Conservation (phyloP, 2,113 vertebrate species). For the Rutilus rutilus region DNA sequence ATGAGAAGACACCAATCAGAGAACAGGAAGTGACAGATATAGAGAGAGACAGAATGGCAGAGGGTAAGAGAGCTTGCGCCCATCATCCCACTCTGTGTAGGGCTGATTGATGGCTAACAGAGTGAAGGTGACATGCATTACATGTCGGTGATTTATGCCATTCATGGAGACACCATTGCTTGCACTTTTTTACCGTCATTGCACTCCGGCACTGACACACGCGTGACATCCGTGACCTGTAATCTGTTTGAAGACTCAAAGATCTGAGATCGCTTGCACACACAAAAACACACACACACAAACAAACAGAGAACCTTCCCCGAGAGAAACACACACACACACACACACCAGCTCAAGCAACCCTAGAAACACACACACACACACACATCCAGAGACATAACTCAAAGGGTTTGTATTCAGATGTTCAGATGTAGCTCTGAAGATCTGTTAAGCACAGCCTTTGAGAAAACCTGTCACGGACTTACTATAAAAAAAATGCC, state of each 20-base stretch:
- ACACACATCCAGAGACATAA: background rate
- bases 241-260: slow-evolving; percentile 73
- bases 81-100: slow-evolving; percentile 38
- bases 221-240: slow-evolving; percentile 68
- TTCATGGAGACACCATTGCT: slow-evolving; percentile 46
- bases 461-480: slow-evolving; percentile 21
- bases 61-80: slow-evolving; percentile 55
- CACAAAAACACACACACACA: background rate
- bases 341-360: background rate
- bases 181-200: slow-evolving; percentile 28
- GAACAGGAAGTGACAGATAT: slow-evolving; percentile 30
- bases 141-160: slow-evolving; percentile 69
- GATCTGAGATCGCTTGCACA: slow-evolving; percentile 32
- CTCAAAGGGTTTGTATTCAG: slow-evolving; percentile 6
- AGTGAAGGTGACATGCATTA: slow-evolving; percentile 75
- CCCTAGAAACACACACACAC: background rate
- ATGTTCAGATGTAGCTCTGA: background rate
- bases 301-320: background rate
- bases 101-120: slow-evolving; percentile 77
- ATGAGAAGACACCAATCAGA: slow-evolving; percentile 42
- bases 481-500: background rate
- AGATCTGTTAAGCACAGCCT: slow-evolving; percentile 8
- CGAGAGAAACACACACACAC: no score
- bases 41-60: slow-evolving; percentile 36
- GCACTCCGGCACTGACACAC: background rate